A percentile compares a stretch with the other conserved stretches of the same genome.
Evolutionary conservation across 2,113 vertebrate species (phyloP).

Genomic region (Pseudorasbora parva): DNA sequence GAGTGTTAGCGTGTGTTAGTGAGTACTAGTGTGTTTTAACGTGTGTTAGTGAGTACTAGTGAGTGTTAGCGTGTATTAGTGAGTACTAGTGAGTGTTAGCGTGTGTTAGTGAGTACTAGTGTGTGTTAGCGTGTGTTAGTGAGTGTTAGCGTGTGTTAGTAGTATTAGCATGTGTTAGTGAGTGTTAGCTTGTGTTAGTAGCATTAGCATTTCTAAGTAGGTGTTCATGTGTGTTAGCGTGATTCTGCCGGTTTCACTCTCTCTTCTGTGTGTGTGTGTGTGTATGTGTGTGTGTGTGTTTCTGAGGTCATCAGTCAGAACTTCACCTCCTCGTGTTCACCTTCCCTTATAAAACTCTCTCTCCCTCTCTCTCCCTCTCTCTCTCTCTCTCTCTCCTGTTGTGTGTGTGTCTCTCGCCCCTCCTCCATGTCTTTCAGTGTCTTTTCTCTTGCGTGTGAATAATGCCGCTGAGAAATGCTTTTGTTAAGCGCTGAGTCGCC

Average conservation of each 20-base stretch:
- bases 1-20: no score
- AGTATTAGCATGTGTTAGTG: background rate
- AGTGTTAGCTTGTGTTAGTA: no score
- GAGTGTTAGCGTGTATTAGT: no score
- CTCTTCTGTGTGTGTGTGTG: constrained; percentile 5
- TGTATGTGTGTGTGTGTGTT: constrained; percentile 2
- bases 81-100: no score
- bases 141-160: no score
- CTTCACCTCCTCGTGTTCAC: background rate
- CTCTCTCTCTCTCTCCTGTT: constrained; percentile 23
- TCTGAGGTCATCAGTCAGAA: constrained; percentile 15
- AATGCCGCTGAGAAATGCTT: constrained; percentile 82
- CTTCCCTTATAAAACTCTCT: constrained; percentile 7
- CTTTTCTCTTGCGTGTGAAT: constrained; percentile 65
- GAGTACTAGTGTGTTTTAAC: no score
- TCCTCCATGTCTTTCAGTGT: constrained; percentile 25
- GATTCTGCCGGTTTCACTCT: background rate
- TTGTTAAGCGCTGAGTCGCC: constrained; percentile 81
- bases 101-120: no score
- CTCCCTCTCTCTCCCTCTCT: constrained; percentile 13
- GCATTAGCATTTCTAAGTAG: background rate
- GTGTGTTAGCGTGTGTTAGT: no score
- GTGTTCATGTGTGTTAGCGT: no score
- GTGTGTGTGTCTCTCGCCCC: constrained; percentile 41
- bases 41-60: no score